Evolutionary conservation across 2,113 vertebrate species (phyloP).

Genomic region (Glaucomys volans): DNA sequence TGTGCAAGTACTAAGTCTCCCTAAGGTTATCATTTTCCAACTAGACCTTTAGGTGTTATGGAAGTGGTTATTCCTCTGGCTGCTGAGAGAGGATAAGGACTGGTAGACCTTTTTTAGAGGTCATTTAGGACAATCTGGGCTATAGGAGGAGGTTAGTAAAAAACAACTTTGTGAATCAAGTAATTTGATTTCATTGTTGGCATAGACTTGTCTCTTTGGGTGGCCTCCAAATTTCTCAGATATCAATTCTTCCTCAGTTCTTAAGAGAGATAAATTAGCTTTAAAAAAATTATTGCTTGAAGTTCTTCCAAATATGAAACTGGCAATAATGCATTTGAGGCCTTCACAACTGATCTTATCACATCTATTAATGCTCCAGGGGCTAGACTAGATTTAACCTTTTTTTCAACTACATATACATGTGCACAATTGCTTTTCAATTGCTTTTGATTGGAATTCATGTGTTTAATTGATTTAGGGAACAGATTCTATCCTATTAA

Average conservation of each 20-base stretch:
- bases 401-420: background rate
- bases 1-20: background rate
- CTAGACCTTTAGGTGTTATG: background rate
- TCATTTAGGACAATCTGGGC: background rate
- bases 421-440: constrained; percentile 27
- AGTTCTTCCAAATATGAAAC: background rate
- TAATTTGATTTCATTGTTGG: constrained; percentile 10
- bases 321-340: background rate
- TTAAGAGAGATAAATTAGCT: constrained; percentile 51
- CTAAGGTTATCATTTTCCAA: background rate
- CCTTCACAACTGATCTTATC: background rate
- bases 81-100: background rate
- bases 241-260: constrained; percentile 8
- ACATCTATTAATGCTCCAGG: background rate
- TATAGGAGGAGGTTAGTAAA: background rate
- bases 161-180: constrained; percentile 48
- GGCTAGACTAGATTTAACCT: background rate
- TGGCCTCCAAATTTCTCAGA: constrained; percentile 4
- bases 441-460: background rate
- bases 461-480: background rate
- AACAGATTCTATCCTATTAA: background rate
- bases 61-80: background rate
- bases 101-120: background rate
- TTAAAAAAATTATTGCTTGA: constrained; percentile 40
- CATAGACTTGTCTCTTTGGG: background rate